Conservation (phyloP, 2,797 vertebrate species). For the Spondyliosoma cantharus region DNA sequence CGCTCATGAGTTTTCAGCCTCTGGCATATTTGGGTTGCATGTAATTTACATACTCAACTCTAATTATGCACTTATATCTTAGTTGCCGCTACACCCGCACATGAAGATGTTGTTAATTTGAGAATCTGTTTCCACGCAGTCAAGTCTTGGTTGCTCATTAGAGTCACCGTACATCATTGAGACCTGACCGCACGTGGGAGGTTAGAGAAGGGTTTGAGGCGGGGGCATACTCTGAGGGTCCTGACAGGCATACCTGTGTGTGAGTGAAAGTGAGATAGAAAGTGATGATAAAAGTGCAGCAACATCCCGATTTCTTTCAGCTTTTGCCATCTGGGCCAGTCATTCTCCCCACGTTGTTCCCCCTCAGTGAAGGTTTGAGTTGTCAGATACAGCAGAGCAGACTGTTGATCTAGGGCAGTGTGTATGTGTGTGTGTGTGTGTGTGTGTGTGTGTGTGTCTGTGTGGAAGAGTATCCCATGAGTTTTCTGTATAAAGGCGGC, state of each 20-base stretch:
- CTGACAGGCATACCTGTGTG: slow-evolving; percentile 31
- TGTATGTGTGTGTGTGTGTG: slow-evolving; percentile 28
- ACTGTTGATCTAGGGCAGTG: slow-evolving; percentile 65
- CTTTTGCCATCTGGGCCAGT: slow-evolving; percentile 64
- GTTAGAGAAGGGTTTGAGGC: slow-evolving; percentile 15
- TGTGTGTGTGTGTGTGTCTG: background rate
- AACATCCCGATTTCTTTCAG: slow-evolving; percentile 60
- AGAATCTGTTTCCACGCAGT: slow-evolving; percentile 19
- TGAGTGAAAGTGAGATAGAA: background rate
- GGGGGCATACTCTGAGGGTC: slow-evolving; percentile 34
- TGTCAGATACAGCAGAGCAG: slow-evolving; percentile 65
- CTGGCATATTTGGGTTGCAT: background rate
- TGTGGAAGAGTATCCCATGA: slow-evolving; percentile 14
- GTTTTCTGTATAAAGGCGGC: slow-evolving; percentile 57
- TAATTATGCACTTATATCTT: slow-evolving; percentile 26
- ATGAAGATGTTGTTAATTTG: slow-evolving; percentile 16
- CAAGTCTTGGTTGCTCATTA: slow-evolving; percentile 38
- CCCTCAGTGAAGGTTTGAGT: slow-evolving; percentile 55
- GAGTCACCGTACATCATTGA: background rate
- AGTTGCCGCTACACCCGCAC: background rate
- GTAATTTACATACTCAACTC: slow-evolving; percentile 26
- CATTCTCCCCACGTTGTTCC: slow-evolving; percentile 54
- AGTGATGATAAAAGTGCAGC: slow-evolving; percentile 61
- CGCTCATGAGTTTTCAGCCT: background rate
- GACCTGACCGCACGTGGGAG: slow-evolving; percentile 15